Conservation (phyloP, 2,888 invertebrate species). For the Melinopterus prodromus region DNA sequence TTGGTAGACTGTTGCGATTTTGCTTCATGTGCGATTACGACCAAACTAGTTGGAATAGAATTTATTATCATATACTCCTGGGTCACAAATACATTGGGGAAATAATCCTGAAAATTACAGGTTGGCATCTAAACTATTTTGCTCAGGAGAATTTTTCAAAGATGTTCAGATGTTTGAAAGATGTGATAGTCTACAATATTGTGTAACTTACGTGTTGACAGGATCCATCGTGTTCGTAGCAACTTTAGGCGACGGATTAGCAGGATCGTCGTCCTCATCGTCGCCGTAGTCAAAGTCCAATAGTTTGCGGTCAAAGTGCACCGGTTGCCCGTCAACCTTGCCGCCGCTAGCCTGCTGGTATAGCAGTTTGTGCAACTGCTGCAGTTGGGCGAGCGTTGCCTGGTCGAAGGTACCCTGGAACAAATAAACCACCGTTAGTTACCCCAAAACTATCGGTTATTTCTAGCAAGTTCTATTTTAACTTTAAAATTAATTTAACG, state of each 20-base stretch:
- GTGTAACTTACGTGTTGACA: conserved; percentile 44
- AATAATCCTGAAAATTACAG: too few species aligned
- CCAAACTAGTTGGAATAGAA: too few species aligned
- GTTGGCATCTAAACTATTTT: too few species aligned
- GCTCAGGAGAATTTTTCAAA: too few species aligned
- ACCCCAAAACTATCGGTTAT: not conserved
- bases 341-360: conserved; percentile 49
- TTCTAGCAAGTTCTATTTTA: conserved; percentile 24
- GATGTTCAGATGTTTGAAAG: too few species aligned
- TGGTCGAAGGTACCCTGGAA: conserved; percentile 49
- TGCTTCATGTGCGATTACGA: too few species aligned
- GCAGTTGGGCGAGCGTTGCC: conserved; percentile 65
- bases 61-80: too few species aligned
- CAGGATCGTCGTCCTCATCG: conserved; percentile 80
- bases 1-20: too few species aligned
- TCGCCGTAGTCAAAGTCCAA: conserved; percentile 93
- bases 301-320: conserved; percentile 85
- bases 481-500: not conserved
- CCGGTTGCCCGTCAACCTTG: conserved; percentile 59
- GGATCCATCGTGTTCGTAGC: conserved; percentile 42
- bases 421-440: conserved; percentile 6
- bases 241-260: conserved; percentile 60
- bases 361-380: conserved; percentile 70
- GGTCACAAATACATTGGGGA: too few species aligned
- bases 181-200: not conserved